Conservation (phyloP, 2,797 vertebrate species). For the Characodon lateralis region DNA sequence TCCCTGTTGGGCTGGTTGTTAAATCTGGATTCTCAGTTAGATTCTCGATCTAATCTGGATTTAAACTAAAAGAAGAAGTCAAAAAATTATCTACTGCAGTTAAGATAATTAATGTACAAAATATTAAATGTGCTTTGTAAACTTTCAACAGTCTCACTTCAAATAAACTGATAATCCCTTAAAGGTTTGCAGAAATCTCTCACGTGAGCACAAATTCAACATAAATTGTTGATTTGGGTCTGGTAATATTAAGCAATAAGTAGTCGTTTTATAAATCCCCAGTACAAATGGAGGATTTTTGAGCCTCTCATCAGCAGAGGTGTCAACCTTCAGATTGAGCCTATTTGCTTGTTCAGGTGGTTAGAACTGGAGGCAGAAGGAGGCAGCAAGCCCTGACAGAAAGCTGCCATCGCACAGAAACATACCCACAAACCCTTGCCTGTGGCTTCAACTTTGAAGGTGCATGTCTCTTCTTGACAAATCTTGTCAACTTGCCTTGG, state of each 20-base stretch:
- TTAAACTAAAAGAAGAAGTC: not conserved
- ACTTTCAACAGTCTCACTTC: not conserved
- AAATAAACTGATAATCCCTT: not conserved
- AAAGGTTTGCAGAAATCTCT: not conserved
- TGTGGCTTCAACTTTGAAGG: constrained; percentile 78
- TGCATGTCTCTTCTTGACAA: constrained; percentile 81
- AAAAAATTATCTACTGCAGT: not conserved
- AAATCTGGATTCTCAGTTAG: not conserved
- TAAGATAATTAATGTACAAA: not conserved
- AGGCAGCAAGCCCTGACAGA: constrained; percentile 83
- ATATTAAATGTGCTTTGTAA: not conserved
- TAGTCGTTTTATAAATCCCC: constrained; percentile 32
- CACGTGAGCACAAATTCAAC: not conserved
- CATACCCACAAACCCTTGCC: constrained; percentile 77
- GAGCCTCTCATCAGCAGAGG: constrained; percentile 13
- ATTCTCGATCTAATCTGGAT: not conserved
- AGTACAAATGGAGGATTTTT: constrained; percentile 14
- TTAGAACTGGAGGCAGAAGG: constrained; percentile 57
- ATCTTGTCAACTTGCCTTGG: constrained; percentile 80
- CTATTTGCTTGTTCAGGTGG: constrained; percentile 63
- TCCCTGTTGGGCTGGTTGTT: not conserved
- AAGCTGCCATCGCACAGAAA: constrained; percentile 73
- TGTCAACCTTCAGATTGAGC: constrained; percentile 38
- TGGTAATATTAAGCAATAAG: constrained; percentile 14
- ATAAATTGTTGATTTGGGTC: constrained; percentile 6